Conservation (phyloP, 2,797 vertebrate genomes). For the Cyclura pinguis region DNA sequence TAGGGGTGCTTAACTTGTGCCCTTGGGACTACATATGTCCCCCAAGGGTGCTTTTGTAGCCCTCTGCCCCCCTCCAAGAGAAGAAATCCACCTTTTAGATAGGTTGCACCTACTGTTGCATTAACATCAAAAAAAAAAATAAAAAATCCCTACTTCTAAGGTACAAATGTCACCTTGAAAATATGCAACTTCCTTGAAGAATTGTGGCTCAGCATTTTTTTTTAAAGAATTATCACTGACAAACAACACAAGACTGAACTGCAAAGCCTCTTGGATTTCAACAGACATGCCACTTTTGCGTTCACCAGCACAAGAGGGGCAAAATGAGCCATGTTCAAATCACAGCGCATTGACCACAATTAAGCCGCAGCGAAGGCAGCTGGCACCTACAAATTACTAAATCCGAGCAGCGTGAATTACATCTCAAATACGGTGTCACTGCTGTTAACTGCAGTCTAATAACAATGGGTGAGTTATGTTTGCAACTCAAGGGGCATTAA, state of each 20-base stretch:
- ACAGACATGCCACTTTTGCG: not conserved
- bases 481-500: slow-evolving; percentile 59
- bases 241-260: not conserved
- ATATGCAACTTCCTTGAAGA: not conserved
- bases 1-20: too few relatives aligned
- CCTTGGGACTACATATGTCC: too few relatives aligned
- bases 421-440: not conserved
- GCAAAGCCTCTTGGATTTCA: not conserved
- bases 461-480: slow-evolving; percentile 22
- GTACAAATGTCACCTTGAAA: not conserved
- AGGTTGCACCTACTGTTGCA: too few relatives aligned
- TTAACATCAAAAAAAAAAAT: too few relatives aligned
- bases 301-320: too few relatives aligned
- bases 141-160: too few relatives aligned
- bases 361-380: rapidly evolving
- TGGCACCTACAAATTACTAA: not conserved
- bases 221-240: too few relatives aligned
- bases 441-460: slow-evolving; percentile 47
- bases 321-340: not conserved
- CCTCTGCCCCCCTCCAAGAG: too few relatives aligned
- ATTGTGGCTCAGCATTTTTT: not conserved
- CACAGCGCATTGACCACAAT: not conserved
- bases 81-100: too few relatives aligned
- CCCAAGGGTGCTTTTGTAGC: too few relatives aligned
- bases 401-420: not conserved